Base-by-base conservation (phyloP, 2,888 invertebrate species). In the Clanis bilineata region DNA sequence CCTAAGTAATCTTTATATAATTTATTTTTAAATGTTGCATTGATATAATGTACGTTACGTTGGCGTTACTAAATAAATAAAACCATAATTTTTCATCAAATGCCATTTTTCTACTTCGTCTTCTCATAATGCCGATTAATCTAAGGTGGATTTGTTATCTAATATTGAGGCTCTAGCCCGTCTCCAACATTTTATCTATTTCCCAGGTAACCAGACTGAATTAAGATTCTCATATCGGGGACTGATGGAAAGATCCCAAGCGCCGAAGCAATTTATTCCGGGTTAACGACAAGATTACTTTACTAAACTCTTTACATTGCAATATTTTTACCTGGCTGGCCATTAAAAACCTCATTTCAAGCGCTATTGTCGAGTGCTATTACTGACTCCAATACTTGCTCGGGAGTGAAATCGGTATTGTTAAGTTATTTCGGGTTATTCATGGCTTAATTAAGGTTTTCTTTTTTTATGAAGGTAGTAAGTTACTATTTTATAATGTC, bases 201-300 rank as follows among this genome's bases (percentile, higher is more conserved):
- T 55, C 28, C 12, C 43, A 55, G 43, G 22, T 54, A 36, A 55
- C 21, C 15, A 23, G 28, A 56, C 58, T 69, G 69, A 69, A 70
- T 72, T 70, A 68, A 71, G 68, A 64, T 69, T 64, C 69, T 72
- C 68, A 74, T 73, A 71, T 71, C 60, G 59, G 58, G n/a, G 66
- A 66, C 66, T 64, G 69, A 71, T 71, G 66, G 67, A 66, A 77
- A 69, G 70, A 69, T 72, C 72, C 72, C 71, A 78, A 74, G 73
- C 64, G 68, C 65, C 61, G 58, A 68, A 55, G 63, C 63, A 68
- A 69, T 74, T 67, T 51, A 25, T 63, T 55, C 66, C 54, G 62
- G 65, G 64, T 66, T 72, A 72, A 73, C 74, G 72, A 73, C 69
- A 56, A 60, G 65, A 74, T 71, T 67, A 69, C 67, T 69, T n/a